Evolutionary conservation across 1,140 invertebrate genomes (phyloP), one percentile per base, ranked within the genome.

Genomic region (Colletes gigas): DNA sequence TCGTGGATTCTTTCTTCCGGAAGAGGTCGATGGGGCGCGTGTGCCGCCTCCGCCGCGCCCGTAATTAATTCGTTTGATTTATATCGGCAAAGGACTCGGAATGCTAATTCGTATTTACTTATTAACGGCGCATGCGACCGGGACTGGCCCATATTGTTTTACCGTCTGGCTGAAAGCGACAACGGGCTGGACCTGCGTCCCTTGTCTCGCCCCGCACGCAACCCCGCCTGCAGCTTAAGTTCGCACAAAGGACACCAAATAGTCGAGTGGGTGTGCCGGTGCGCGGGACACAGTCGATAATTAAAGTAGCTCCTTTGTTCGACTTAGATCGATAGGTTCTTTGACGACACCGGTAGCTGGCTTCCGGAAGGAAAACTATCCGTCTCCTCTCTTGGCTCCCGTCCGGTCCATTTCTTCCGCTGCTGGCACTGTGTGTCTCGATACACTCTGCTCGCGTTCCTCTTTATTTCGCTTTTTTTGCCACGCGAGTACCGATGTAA

Each of bases 31-130:
- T 41, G 67, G 50, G 41, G 50, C 68, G 69, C 73, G 71, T 62
- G 60, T 67, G 76, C 50, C 77, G 65, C 47, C 60, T 54, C 57
- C 9, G 44, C 44, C 1, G 8, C 7, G 17, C 41, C n/a, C 47
- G 86, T 87, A 90, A 90, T 90, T 89, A 90, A 90, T 91, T 91
- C 89, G 84, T 91, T 90, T 90, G 90, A 91, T 90, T 89, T 89
- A 89, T 89, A 88, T 85, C 82, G 80, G 77, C 87, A 87, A 90
- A 91, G 87, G 85, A 86, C 82, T 81, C 83, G 77, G 88, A 86
- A 91, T 91, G 89, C 89, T 91, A 91, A 91, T 91, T 88, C 83
- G 73, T 91, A 90, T 91, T 91, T 89, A 90, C 90, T 91, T 90
- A 89, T 90, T 89, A 91, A 87, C 85, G 83, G 81, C 86, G 86